A percentile compares a stretch with the other conserved stretches of the same genome.
Evolutionary conservation across 1,140 invertebrate genomes (phyloP).

Genomic region (Agraylea sexmaculata): DNA sequence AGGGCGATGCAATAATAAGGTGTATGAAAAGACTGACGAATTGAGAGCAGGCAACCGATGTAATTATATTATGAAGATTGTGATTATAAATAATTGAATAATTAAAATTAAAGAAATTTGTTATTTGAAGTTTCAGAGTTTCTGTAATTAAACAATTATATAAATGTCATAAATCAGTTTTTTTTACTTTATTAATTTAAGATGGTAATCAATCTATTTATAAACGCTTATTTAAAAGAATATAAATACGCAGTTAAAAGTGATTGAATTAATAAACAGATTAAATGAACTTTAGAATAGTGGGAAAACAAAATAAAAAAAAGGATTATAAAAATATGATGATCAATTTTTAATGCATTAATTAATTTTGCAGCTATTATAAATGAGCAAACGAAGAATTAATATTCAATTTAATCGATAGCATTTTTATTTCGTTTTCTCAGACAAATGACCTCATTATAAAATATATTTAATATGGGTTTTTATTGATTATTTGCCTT

Average conservation of each 20-base stretch:
- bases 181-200: background rate
- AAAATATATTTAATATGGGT: slow-evolving; percentile 1
- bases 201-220: background rate
- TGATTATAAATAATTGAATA: too few species aligned
- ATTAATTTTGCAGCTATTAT: background rate
- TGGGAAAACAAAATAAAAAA: background rate
- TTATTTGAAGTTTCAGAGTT: background rate
- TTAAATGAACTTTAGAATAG: background rate
- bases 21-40: background rate
- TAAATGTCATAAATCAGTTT: background rate
- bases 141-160: background rate
- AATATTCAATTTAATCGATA: background rate
- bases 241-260: background rate
- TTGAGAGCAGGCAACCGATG: background rate
- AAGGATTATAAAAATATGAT: background rate
- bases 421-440: background rate
- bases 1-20: background rate
- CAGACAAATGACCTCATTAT: background rate
- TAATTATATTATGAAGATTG: too few species aligned
- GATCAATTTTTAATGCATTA: background rate
- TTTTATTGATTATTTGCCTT: too few species aligned
- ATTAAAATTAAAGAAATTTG: background rate
- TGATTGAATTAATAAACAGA: background rate
- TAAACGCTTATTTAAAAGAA: background rate
- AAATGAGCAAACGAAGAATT: background rate